A percentile compares a stretch with the other conserved stretches of the same genome.
Evolutionary conservation across 2,113 vertebrate species (phyloP).

Genomic region (Xiphorhynchus elegans): DNA sequence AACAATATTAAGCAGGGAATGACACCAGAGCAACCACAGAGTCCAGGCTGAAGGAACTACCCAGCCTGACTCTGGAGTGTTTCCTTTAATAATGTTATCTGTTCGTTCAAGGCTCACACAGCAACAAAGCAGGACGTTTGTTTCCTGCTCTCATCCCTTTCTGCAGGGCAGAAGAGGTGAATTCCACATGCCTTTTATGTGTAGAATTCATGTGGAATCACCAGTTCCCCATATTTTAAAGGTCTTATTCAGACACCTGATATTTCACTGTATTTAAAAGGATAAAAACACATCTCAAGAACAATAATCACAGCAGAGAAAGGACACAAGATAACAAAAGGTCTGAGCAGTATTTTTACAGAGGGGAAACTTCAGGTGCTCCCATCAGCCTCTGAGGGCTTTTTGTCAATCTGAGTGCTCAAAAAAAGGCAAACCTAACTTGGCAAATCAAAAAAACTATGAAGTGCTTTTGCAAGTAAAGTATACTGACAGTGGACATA

Average conservation of each 20-base stretch:
- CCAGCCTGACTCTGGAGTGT: rapidly evolving
- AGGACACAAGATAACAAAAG: background rate
- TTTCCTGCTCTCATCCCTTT: background rate
- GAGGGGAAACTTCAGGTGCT: background rate
- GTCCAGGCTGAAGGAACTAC: background rate
- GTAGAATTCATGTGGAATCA: background rate
- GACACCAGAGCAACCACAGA: background rate
- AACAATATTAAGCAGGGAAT: background rate
- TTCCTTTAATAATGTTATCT: background rate
- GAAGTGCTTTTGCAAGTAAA: background rate
- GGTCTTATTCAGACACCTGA: background rate
- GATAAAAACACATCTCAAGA: background rate
- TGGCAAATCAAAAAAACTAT: background rate
- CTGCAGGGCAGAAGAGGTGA: background rate
- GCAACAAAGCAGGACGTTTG: background rate
- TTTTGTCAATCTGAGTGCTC: background rate
- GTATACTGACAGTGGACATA: too few relatives aligned
- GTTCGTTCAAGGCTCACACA: background rate
- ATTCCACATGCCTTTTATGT: background rate
- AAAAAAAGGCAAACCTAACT: background rate
- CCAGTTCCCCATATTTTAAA: background rate
- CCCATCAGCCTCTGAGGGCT: background rate
- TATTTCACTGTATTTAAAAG: background rate
- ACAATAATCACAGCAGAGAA: background rate
- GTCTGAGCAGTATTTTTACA: background rate